Base-by-base conservation (phyloP, 2,113 vertebrate genomes). In the Saguinus midas region DNA sequence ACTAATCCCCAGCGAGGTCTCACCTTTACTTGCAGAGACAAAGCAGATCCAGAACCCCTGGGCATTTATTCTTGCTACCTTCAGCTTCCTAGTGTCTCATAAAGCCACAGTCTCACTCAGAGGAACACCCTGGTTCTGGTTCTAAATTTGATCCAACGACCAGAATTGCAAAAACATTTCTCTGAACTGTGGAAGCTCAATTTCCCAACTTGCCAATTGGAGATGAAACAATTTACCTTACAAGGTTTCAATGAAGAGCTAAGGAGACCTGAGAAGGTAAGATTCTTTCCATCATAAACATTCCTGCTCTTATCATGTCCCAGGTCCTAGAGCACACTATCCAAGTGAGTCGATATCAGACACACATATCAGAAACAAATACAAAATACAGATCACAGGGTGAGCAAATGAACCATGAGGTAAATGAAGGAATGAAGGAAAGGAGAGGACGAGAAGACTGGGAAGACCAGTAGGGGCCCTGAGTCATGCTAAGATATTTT, bases 131-230 rank as follows among this genome's bases (percentile, higher is more conserved):
- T 27, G 6, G 35, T 35, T 61, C 81, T 72, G 64, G 66, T 72
- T 76, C 57, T 82, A 50, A 94, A 52, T 61, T 23, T 55, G 66
- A 52, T 32, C 40, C 43, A 76, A 87, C 50, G 35, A 58, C 88
- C 66, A 61, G n/a, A n/a, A 90, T 35, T 37, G 80, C n/a, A 90
- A 83, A 72, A 27, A 27, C n/a, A 73, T 91, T 95, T 95, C 93
- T 94, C 78, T 73, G 6, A 81, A 87, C 25, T 81, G 66, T 20
- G 45, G 43, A 93, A 85, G 50, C 13, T 37, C 58, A 5, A 27
- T 45, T 40, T 78, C 27, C 78, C 17, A 57, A n/a, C 48, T 61
- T 75, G 78, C 86, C 35, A 32, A 14, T 2, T 21, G 52, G 43
- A 45, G 6, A 55, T 68, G 55, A 87, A 75, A 78, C 3, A 3